Evolutionary conservation across 1,140 invertebrate genomes (phyloP), one percentile per base, ranked within the genome.

Genomic region (Sminthurinus signatus): DNA sequence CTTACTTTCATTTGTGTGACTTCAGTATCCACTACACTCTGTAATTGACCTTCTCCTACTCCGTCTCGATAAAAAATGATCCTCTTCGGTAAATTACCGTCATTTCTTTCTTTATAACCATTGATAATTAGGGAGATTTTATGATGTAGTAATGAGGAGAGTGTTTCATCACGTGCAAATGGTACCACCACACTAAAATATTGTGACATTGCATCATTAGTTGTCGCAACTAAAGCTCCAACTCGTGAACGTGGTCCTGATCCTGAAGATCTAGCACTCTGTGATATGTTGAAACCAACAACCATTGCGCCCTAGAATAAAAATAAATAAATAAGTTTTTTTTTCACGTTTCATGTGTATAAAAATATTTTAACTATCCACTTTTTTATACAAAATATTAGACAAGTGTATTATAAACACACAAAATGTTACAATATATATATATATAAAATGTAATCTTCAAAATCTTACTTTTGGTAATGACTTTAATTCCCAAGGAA

Each of bases 211-310:
- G 69, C 60, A 14, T 75, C 74, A 73, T 94, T 86, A 28, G 89
- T 78, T 0, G 87, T 87, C 0, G 88, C 84, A 0, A 94, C 89
- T 75, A 94, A 84, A 0, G 84, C 82, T 57, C 90, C 84, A 78
- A 83, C 86, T 81, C 74, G 82, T 81, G 50, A 76, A 75, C 31
- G 57, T 52, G 72, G 82, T 83, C 43, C 75, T 73, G 1, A 77
- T 78, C 61, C 5, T 80, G 48, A 73, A 58, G 8, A 2, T 8
- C 19, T 51, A 14, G 50, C 66, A 65, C 91, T 88, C 72, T 93
- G 90, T 69, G 88, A 93, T 1, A 91, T 86, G 74, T 95, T 92
- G 69, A 89, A 91, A 1, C 92, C 92, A n/a, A 90, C 78, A 1
- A 92, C 81, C 91, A 96, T 95, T 0, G 88, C 60, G 0, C 80